Percentiles rank a stretch among this genome's conserved stretches.
phyloP scores from a whole-genome alignment of 2,888 invertebrate genomes.

The Scrobipalpa atriplicella region DNA sequence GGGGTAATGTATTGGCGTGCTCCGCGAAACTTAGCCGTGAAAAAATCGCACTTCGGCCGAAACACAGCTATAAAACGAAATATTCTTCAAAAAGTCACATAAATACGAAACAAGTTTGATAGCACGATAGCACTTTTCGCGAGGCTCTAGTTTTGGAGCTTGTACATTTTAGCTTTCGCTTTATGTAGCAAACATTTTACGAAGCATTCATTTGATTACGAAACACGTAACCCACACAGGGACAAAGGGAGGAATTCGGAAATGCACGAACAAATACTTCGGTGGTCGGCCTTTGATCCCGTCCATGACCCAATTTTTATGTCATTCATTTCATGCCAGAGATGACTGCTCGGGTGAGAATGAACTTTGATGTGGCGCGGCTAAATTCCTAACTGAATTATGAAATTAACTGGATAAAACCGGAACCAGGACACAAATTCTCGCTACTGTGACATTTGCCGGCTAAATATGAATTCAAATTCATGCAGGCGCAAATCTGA shows the following conservation, averaged over 20 bases:
- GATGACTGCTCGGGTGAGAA: conserved; percentile 13
- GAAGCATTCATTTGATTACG: conserved; percentile 16
- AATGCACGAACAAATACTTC: conserved; percentile 29
- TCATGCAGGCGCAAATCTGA: background rate
- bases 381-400: conserved; percentile 25
- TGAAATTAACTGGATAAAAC: conserved; percentile 8
- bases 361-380: conserved; percentile 27
- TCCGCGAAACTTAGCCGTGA: too few relatives aligned
- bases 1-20: background rate
- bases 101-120: too few relatives aligned
- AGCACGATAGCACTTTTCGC: too few relatives aligned
- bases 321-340: conserved; percentile 26
- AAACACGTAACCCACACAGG: background rate
- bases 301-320: conserved; percentile 32
- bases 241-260: conserved; percentile 24
- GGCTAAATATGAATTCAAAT: background rate
- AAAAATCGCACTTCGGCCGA: too few relatives aligned
- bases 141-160: too few relatives aligned
- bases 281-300: conserved; percentile 31
- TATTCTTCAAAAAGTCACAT: too few relatives aligned
- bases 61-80: too few relatives aligned
- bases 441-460: background rate
- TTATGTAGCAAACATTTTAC: background rate
- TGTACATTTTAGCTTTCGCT: background rate
- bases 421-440: background rate